Evolutionary conservation across 2,797 vertebrate species (phyloP), one percentile per base, ranked within the genome.

Genomic region (Chelon auratus): DNA sequence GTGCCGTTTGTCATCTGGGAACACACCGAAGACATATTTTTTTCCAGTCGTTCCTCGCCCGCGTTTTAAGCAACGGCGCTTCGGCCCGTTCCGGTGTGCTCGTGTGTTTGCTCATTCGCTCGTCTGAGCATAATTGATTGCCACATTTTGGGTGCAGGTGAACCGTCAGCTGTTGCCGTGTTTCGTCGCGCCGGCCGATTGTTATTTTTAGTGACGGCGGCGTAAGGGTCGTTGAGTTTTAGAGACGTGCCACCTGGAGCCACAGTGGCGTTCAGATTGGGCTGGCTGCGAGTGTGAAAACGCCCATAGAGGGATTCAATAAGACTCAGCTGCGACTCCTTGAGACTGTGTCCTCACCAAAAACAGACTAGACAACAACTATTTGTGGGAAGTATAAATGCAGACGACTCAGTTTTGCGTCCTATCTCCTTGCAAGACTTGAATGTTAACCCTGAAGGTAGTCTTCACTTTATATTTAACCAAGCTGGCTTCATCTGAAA

Each of bases 211-310:
- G 82, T 56, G 40, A 48, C 61, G 14, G 66, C 55, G 65, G 71
- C 82, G 61, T 61, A 39, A 83, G 88, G 87, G 72, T 88, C 86
- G 58, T 77, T 84, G 86, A 22, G 72, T 86, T 86, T 85, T 83
- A 62, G 59, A 80, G 78, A 82, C 52, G 2, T 56, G 75, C 80
- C 87, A 91, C 87, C 89, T 91, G 91, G 89, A 85, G 87, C 86
- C 81, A 61, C 51, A 37, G 77, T 73, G 66, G 74, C 63, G 61
- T 69, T 70, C 65, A 43, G 68, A 80, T 60, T 54, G 42, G 64
- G 68, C 70, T 26, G 62, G 45, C 72, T 72, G 73, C 15, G 1
- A 74, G 75, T 65, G 53, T 60, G 67, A 70, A 78, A 85, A 68
- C 18, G 26, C 62, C 47, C 52, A 37, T 22, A 75, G 17, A 9